Conservation (phyloP, 2,113 vertebrate genomes). For the Sylvia atricapilla region DNA sequence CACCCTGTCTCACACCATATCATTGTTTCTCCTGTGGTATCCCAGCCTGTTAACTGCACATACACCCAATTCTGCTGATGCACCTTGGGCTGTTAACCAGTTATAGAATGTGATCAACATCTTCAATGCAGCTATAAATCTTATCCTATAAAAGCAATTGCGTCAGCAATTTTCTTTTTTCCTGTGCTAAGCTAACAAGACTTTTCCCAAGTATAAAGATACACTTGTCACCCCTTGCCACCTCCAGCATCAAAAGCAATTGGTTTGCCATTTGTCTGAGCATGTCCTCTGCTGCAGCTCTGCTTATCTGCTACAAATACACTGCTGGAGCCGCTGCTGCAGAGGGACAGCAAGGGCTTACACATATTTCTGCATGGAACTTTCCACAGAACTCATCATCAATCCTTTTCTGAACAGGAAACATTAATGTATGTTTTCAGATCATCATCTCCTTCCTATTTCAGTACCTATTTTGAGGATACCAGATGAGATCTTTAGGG, state of each 20-base stretch:
- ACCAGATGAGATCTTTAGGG: not conserved
- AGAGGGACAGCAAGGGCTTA: not conserved
- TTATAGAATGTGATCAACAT: constrained; percentile 27
- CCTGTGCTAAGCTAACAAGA: constrained; percentile 12
- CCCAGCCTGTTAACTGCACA: not conserved
- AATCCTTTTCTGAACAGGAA: not conserved
- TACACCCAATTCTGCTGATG: not conserved
- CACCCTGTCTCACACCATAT: not conserved
- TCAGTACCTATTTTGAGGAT: not conserved
- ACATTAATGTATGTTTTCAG: not conserved
- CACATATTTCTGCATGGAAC: not conserved
- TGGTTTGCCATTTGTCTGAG: constrained; percentile 44
- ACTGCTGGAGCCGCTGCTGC: not conserved
- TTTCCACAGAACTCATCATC: not conserved
- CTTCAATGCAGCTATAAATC: constrained; percentile 50
- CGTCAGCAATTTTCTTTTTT: constrained; percentile 44
- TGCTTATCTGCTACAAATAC: not conserved
- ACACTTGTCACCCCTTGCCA: not conserved
- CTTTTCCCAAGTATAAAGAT: constrained; percentile 4
- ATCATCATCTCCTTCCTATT: not conserved
- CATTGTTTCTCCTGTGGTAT: not conserved
- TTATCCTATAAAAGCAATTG: constrained; percentile 3
- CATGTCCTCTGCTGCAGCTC: not conserved
- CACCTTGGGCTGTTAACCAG: constrained; percentile 30
- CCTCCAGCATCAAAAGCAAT: constrained; percentile 7